Evolutionary conservation across 1,140 invertebrate species (phyloP), one percentile per base, ranked within the genome.

Genomic region (Megalonaias nervosa): DNA sequence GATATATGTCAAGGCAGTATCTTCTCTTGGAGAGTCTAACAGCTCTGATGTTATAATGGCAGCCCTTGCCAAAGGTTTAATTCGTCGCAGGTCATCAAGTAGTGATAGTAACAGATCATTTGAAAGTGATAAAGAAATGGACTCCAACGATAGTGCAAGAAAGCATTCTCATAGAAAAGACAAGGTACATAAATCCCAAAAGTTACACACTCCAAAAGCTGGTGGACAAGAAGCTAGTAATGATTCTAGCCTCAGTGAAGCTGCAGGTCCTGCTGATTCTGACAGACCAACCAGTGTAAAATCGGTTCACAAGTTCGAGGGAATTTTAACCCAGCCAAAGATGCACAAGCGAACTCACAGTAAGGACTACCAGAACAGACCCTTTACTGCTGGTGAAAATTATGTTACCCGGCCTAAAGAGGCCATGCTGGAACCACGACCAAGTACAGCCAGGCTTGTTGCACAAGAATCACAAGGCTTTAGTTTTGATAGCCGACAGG

Each of bases 11-110:
- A 83, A 83, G 64, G 86, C 83, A 21, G 74, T 88, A 23, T 86
- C 86, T 21, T 80, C 79, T 19, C 71, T 84, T 67, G 86, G 85
- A 19, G 86, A 88, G 61, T 87, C 85, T 14, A 81, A 75, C 26
- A 82, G 84, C 66, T 87, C 85, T 17, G 84, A 88, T 76, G 78
- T 84, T 62, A 72, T 86, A n/a, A 83, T 86, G 77, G 85, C 83
- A 31, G 78, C 82, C 38, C 70, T 84, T 23, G 74, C 82, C 14
- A 81, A 81, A 56, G 82, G 82, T 17, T 60, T 48, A 59, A 71
- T 80, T 19, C 67, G 71, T 48, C 68, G 69, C 56, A 11, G 60
- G 31, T 74, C 81, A 31, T 74, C 75, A 38, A 84, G 79, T 71
- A 85, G 80, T 67, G 81, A 82, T 71, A 81, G 80, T 77, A 85